Base-by-base conservation (phyloP, 2,113 vertebrate genomes). In the Perca flavescens region DNA sequence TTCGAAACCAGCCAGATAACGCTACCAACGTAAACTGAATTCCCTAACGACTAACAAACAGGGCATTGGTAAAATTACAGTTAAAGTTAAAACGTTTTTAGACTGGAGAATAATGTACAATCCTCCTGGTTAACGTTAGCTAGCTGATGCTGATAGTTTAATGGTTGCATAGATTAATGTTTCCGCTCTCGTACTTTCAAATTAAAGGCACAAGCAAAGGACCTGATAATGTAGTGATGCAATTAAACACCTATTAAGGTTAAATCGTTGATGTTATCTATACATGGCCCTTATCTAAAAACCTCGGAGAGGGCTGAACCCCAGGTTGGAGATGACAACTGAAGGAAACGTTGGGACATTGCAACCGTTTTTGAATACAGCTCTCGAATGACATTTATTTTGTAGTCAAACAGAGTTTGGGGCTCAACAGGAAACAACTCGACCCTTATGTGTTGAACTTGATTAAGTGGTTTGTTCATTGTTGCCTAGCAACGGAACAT, bases 401-500 rank as follows among this genome's bases (percentile, higher is more conserved):
- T 87, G 56, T 8, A 82, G 52, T 6, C 1, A 16, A 72, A 57
- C 0, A 0, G 9, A 22, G 15, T 47, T 49, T n/a, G 14, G 13
- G 10, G 0, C 13, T 28, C 0, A 62, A 72, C 52, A 25, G 83
- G 89, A 90, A 90, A 31, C 5, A 21, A 8, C 0, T 60, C 1
- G 0, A 8, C 22, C 69, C 12, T 16, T 52, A 40, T 56, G 0
- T 8, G 15, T 0, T 5, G 0, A 15, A 16, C 49, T 70, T 82
- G 2, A 80, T 36, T 13, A 17, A 17, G 6, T 1, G 14, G 74
- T 74, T 60, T 61, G 47, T 46, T 62, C 8, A 11, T 13, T 31
- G 89, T 93, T 90, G 85, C 91, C 9, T 85, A 83, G 92, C 86
- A 77, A 92, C 92, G 25, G 21, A 14, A 7, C 2, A 34, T 1